These are phyloP conservation scores for Nesoenas mayeri DNA, from an alignment of 2,113 vertebrate species.

Conservation along the genomic window DNA sequence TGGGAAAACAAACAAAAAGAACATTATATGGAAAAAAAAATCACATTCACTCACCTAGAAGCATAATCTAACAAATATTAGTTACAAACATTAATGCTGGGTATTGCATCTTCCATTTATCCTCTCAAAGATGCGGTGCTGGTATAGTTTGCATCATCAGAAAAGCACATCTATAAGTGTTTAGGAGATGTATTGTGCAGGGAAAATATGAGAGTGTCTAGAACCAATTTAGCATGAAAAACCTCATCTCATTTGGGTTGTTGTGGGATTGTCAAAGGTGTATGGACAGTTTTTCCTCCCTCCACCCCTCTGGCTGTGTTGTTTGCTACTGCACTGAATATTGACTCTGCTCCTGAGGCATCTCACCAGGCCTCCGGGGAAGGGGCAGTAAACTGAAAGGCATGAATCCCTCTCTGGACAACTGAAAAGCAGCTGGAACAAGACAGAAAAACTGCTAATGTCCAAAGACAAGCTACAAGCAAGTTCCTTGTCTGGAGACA, in stretches of 20 bases:
- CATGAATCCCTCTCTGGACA: background rate
- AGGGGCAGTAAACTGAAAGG: background rate
- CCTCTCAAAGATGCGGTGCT: background rate
- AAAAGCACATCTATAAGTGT: background rate
- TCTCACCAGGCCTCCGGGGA: background rate
- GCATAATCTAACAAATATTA: background rate
- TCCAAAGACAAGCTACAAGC: background rate
- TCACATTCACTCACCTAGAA: background rate
- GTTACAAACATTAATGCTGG: background rate
- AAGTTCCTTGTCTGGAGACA: background rate
- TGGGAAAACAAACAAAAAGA: background rate
- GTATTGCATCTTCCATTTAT: background rate
- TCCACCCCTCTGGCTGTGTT: background rate
- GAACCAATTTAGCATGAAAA: background rate
- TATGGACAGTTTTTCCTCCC: background rate
- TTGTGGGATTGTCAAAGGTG: background rate
- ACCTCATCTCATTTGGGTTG: background rate
- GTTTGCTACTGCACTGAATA: background rate
- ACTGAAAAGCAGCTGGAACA: background rate
- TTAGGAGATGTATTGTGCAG: background rate
- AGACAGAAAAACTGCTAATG: background rate
- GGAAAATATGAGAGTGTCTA: background rate
- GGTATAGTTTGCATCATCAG: background rate
- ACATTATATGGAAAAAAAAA: background rate
- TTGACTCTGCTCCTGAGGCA: background rate